A percentile compares a stretch with the other conserved stretches of the same genome.
These are phyloP conservation scores for Agrotis puta DNA, from an alignment of 2,888 invertebrate species.

Conservation along the genomic window DNA sequence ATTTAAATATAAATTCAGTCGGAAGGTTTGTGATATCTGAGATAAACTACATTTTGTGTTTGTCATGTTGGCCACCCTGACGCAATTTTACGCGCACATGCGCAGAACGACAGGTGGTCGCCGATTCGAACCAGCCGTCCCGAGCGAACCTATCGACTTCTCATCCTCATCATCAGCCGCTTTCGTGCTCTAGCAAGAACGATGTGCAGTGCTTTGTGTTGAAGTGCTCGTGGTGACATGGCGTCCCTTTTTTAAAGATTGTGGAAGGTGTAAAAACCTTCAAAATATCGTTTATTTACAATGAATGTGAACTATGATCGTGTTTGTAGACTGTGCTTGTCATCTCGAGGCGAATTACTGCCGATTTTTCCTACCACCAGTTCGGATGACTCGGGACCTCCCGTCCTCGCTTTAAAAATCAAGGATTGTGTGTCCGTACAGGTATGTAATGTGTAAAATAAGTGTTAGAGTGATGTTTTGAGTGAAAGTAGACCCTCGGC, in stretches of 20 bases:
- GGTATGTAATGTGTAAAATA: conserved; percentile 89
- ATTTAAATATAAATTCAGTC: neutral
- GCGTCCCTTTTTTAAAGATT: conserved; percentile 86
- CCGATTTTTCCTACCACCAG: conserved; percentile 92
- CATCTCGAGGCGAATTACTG: conserved; percentile 91
- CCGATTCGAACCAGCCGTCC: conserved; percentile 89
- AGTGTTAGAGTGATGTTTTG: conserved; percentile 81
- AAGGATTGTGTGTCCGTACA: conserved; percentile 92
- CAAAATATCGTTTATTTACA: conserved; percentile 87
- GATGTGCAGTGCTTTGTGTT: conserved; percentile 90
- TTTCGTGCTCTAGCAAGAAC: conserved; percentile 90
- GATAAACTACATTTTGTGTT: conserved; percentile 71
- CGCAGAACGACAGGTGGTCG: conserved; percentile 92
- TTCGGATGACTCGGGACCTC: conserved; percentile 89
- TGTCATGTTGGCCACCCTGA: conserved; percentile 83
- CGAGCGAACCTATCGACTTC: conserved; percentile 90
- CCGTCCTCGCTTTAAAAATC: conserved; percentile 92
- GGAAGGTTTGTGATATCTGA: conserved; percentile 78
- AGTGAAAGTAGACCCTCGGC: conserved; percentile 90
- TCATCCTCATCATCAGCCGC: conserved; percentile 91
- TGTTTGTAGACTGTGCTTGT: conserved; percentile 92
- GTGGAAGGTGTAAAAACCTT: conserved; percentile 80
- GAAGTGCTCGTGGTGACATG: conserved; percentile 90
- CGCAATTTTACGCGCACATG: conserved; percentile 90
- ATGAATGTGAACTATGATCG: conserved; percentile 90